Base-by-base conservation (phyloP, 2,888 invertebrate genomes). In the Melinaea marsaeus region DNA sequence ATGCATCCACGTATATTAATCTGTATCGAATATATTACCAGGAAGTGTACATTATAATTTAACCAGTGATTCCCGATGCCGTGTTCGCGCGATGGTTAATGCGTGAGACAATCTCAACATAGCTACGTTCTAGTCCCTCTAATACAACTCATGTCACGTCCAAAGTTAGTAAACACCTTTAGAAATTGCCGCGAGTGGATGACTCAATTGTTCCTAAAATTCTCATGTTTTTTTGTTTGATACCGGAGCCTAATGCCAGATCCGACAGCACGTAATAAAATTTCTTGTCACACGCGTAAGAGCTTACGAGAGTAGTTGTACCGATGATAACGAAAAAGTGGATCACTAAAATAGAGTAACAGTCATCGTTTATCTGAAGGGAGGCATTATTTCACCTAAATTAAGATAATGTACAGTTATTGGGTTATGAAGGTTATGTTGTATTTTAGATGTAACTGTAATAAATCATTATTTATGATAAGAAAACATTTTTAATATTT, bases 261-360 rank as follows among this genome's bases (percentile, higher is more conserved):
- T 67, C 64, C 64, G 42, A 51, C 60, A 55, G 64, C 70, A 68
- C 71, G 69, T 70, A 61, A 64, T 66, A 63, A 65, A 71, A 68
- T 66, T 68, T 66, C 60, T 64, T 63, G 65, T 67, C 70, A 72
- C 71, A 72, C 70, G 69, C 70, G 72, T 60, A 63, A 63, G 67
- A 73, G 74, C 76, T 80, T 79, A 79, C 75, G 76, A 77, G 73
- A 73, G 74, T 67, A 66, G 65, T 70, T 70, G 71, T 71, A 70
- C 67, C 70, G 74, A 73, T 80, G 83, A 84, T 85, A 84, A 81
- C 75, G 67, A 66, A 67, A 80, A 81, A 77, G 77, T 75, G 80
- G 78, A 74, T 80, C 77, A 73, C 72, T 70, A 63, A 66, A 66
- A 65, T 62, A 65, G 63, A 55, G 58, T 67, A 70, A 70, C 61